phyloP scores from a whole-genome alignment of 2,113 vertebrate genomes.

The Otocyon megalotis region DNA sequence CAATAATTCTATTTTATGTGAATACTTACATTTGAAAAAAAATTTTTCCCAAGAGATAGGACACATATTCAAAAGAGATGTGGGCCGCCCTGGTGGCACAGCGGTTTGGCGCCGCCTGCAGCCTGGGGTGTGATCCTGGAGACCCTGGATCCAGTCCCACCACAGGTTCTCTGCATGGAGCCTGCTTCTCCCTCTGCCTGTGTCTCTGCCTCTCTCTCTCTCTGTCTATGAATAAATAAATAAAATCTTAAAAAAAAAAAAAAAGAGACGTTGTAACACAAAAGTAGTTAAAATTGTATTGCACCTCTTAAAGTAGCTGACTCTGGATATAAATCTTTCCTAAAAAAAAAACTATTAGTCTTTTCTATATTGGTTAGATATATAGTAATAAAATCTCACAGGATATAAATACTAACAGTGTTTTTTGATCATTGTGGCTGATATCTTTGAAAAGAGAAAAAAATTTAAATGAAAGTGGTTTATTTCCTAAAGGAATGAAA shows the following conservation, averaged over 20 bases:
- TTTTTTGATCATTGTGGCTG: constrained; percentile 58
- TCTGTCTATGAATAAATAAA: too few species aligned
- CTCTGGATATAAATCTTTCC: constrained; percentile 71
- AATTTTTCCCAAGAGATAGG: constrained; percentile 44
- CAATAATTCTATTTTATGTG: constrained; percentile 75
- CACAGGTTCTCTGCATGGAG: too few species aligned
- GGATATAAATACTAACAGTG: constrained; percentile 60
- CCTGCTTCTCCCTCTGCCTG: too few species aligned
- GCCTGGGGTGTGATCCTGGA: too few species aligned
- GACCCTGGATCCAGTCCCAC: too few species aligned
- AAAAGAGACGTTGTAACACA: constrained; percentile 73
- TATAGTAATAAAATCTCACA: constrained; percentile 68
- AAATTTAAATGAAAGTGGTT: constrained; percentile 1
- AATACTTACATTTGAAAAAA: constrained; percentile 65
- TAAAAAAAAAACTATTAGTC: constrained; percentile 77
- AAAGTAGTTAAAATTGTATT: constrained; percentile 75
- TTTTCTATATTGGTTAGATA: constrained; percentile 71
- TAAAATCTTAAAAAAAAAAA: too few species aligned
- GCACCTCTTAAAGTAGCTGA: constrained; percentile 71
- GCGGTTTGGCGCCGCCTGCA: too few species aligned
- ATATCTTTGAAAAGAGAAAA: constrained; percentile 52
- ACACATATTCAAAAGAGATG: constrained; percentile 74
- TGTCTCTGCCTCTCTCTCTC: too few species aligned
- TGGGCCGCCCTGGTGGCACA: too few species aligned
- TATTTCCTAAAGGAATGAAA: constrained; percentile 46